phyloP scores from a whole-genome alignment of 2,797 vertebrate genomes.

The Anniella stebbinsi region DNA sequence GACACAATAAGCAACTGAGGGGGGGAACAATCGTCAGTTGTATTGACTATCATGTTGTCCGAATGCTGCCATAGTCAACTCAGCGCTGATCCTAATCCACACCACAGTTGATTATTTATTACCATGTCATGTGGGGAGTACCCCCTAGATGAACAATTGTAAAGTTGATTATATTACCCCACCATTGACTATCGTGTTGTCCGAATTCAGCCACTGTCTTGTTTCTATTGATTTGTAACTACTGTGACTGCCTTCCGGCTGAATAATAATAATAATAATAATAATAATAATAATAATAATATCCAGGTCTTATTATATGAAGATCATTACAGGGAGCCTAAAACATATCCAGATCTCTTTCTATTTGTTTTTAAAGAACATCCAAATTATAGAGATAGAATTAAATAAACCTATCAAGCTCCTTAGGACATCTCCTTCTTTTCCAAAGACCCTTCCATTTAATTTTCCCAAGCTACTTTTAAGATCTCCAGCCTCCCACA shows the following conservation, averaged over 20 bases:
- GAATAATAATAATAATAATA: neutral
- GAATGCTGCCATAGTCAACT: no score
- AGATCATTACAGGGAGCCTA: neutral
- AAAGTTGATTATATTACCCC: no score
- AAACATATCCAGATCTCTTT: neutral
- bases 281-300: neutral
- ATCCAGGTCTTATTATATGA: neutral
- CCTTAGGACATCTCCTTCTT: slow-evolving; percentile 27
- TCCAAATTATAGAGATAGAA: neutral
- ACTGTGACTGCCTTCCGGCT: neutral
- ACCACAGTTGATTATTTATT: no score
- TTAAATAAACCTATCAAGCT: neutral
- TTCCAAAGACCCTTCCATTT: neutral
- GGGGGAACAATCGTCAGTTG: no score
- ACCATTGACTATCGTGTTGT: no score
- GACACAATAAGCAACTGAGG: no score
- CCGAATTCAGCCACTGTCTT: no score
- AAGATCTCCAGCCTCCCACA: slow-evolving; percentile 42
- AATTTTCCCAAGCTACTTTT: slow-evolving; percentile 28
- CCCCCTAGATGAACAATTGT: no score
- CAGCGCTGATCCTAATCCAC: no score
- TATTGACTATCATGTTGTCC: no score
- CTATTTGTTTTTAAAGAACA: no score
- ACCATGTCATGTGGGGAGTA: no score
- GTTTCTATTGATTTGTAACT: neutral